These are phyloP conservation scores for Drosophila suboccidentalis DNA, from an alignment of 2,888 invertebrate genomes.

Conservation along the genomic window DNA sequence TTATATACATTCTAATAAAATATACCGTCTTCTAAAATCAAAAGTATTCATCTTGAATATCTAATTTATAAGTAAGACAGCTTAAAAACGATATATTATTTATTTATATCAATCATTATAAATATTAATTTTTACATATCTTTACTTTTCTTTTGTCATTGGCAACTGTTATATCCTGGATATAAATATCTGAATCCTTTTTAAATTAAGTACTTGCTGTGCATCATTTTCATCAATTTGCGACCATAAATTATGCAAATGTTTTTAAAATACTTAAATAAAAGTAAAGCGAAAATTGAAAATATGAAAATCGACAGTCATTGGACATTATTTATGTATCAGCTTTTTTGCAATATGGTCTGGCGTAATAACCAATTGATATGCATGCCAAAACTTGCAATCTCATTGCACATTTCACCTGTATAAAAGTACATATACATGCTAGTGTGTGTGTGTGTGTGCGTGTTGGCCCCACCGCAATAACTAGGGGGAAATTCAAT, in stretches of 20 bases:
- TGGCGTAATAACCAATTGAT: conserved; percentile 33
- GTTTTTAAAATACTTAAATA: conserved; percentile 27
- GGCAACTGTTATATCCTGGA: not conserved
- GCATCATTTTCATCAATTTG: conserved; percentile 20
- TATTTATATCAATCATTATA: no score
- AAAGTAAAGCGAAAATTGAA: conserved; percentile 5
- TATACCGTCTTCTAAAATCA: no score
- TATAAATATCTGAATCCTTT: conserved; percentile 5
- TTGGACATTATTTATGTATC: conserved; percentile 50
- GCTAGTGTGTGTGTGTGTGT: not conserved
- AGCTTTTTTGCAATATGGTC: conserved; percentile 38
- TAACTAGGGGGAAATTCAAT: conserved; percentile 62
- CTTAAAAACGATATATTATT: no score
- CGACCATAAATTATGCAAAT: conserved; percentile 28
- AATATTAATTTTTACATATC: no score
- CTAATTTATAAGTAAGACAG: no score
- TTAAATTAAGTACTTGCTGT: conserved; percentile 2
- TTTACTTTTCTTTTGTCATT: not conserved
- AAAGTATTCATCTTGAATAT: no score
- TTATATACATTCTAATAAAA: no score
- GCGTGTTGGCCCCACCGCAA: conserved; percentile 21
- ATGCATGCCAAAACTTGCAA: conserved; percentile 53
- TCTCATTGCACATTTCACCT: conserved; percentile 48
- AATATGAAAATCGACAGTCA: conserved; percentile 32
- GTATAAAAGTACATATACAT: conserved; percentile 1